Percentiles rank a stretch among this genome's conserved stretches.
Evolutionary conservation across 2,113 vertebrate genomes (phyloP).

Genomic region (Scatophagus argus): DNA sequence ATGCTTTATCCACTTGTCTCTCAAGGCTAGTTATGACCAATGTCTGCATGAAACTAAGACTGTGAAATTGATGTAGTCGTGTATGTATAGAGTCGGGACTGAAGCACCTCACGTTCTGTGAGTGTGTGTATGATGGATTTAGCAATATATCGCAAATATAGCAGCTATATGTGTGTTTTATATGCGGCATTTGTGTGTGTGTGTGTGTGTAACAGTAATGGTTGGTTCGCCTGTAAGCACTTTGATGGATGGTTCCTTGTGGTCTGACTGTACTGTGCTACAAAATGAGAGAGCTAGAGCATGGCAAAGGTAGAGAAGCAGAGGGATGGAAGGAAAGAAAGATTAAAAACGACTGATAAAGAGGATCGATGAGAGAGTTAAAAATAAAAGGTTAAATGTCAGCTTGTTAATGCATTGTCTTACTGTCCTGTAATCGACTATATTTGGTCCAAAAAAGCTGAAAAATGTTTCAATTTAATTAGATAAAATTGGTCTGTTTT

Average conservation of each 20-base stretch:
- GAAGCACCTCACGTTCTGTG: conserved; percentile 15
- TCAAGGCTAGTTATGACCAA: conserved; percentile 31
- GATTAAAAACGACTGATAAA: background rate
- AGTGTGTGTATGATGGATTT: conserved; percentile 59
- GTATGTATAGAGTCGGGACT: conserved; percentile 41
- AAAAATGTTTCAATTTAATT: background rate
- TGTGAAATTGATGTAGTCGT: conserved; percentile 45
- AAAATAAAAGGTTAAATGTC: background rate
- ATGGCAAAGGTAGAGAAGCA: conserved; percentile 6
- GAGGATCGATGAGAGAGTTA: background rate
- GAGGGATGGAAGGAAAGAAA: background rate
- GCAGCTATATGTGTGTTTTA: conserved; percentile 31
- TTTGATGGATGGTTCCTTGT: conserved; percentile 61
- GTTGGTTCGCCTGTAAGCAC: conserved; percentile 48
- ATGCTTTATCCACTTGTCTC: conserved; percentile 6
- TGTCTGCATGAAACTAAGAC: conserved; percentile 11
- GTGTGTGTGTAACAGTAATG: conserved; percentile 14
- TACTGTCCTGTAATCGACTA: background rate
- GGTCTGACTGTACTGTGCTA: conserved; percentile 5
- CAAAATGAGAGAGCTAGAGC: conserved; percentile 3
- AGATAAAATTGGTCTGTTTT: background rate
- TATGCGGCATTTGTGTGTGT: conserved; percentile 6
- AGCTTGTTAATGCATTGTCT: background rate
- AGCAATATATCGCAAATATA: conserved; percentile 68
- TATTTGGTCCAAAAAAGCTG: background rate